phyloP scores from a whole-genome alignment of 2,113 vertebrate species.

The Anser brachyrhynchus region DNA sequence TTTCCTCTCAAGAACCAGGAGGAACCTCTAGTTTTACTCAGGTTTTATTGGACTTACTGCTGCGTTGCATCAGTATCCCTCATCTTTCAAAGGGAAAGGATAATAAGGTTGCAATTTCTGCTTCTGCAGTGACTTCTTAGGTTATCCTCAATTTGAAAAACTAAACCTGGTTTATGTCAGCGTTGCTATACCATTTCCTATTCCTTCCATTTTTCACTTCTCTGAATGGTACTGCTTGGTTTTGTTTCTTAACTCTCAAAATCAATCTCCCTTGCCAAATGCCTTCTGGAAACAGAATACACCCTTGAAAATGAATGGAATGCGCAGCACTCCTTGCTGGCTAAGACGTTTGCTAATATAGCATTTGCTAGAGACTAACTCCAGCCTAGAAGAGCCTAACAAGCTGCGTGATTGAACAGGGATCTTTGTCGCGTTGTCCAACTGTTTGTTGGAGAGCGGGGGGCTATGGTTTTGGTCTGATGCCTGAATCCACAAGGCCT shows the following conservation, averaged over 20 bases:
- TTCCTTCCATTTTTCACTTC: background rate
- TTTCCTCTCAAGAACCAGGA: background rate
- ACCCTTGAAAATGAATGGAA: background rate
- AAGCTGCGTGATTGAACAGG: conserved; percentile 48
- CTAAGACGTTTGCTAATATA: background rate
- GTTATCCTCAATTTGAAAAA: background rate
- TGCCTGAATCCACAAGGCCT: conserved; percentile 68
- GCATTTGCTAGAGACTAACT: background rate
- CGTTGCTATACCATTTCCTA: background rate
- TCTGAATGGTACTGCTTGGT: background rate
- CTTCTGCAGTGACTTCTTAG: background rate
- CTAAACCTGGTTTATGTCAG: background rate
- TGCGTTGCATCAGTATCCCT: background rate
- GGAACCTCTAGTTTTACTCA: background rate
- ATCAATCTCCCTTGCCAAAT: background rate
- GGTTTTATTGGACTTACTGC: background rate
- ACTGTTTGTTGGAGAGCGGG: conserved; percentile 37
- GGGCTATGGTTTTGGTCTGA: conserved; percentile 59
- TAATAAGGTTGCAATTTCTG: background rate
- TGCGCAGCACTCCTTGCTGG: background rate
- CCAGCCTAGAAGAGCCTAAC: background rate
- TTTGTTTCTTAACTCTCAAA: background rate
- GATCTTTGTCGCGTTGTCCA: conserved; percentile 42
- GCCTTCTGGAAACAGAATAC: background rate
- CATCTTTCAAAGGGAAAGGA: no score